These are phyloP conservation scores for Gallinago media DNA, from an alignment of 2,113 vertebrate genomes.

Conservation along the genomic window DNA sequence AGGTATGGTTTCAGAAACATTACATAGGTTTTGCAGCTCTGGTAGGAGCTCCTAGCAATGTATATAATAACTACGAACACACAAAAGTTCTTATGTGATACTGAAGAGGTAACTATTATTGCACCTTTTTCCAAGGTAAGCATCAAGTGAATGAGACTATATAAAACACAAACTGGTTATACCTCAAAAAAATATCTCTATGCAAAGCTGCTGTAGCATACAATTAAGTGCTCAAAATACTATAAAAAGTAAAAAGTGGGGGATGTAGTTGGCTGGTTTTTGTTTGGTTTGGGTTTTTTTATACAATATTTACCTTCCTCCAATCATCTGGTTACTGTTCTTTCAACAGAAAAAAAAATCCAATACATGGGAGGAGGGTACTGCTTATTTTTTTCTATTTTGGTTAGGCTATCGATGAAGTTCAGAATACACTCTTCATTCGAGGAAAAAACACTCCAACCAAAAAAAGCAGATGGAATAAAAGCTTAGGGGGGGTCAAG, in stretches of 20 bases:
- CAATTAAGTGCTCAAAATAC: background rate
- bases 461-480: background rate
- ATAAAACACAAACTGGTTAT: background rate
- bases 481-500: background rate
- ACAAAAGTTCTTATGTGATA: background rate
- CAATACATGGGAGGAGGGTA: background rate
- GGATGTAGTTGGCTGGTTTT: background rate
- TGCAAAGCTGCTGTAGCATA: background rate
- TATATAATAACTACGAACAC: background rate
- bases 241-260: background rate
- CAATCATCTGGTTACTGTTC: background rate
- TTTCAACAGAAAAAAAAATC: background rate
- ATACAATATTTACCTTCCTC: background rate
- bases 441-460: background rate
- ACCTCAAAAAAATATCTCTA: background rate
- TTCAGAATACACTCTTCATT: background rate
- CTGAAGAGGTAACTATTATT: background rate
- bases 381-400: background rate
- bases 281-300: background rate
- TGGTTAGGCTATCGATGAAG: background rate
- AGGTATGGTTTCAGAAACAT: background rate
- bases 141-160: background rate
- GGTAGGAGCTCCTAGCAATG: background rate
- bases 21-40: background rate
- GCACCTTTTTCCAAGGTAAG: background rate